Evolutionary conservation across 2,113 vertebrate genomes (phyloP), one percentile per base, ranked within the genome.

Genomic region (Garra rufa): DNA sequence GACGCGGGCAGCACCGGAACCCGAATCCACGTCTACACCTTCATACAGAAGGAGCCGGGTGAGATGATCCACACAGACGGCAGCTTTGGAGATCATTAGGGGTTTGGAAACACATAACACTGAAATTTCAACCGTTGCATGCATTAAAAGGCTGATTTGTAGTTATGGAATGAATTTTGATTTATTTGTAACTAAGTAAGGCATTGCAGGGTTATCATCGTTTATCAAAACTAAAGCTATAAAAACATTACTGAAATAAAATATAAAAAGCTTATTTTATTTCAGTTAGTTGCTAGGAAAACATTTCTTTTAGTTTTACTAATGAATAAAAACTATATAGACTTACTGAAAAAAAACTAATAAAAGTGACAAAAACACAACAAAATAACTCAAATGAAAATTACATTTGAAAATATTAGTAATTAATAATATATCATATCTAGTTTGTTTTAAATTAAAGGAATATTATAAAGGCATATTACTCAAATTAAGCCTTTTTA

Each of bases 1-100:
- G 98, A 99, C 0, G 98, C 97, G 0, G 98, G 98, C 89, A 99
- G 98, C 92, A 99, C 98, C 3, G 98, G 98, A 82, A 99, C 98
- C 0, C 95, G 98, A 28, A 96, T 99, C 89, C 98, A 99, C 41
- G 93, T 99, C 79, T 99, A 98, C 88, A 96, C 95, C 55, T 99
- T 99, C 91, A 95, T 96, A 86, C 96, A 96, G 67, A 93, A 90
- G 69, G 90, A 88, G 67, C 89, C 94, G 89, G 96, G 98, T 99
- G 76, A 91, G 87, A 57, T 34, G 34, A 34, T 34, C 52, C 19
- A 55, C 50, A 55, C 19, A 55, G 50, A 50, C 48, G 6, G 15
- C 48, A 50, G 34, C 3, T 34, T 34, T 34, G 34, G 34, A 5
- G 48, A 0, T 7, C 48, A 19, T 7, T 50, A 15, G 17, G 48